A percentile compares a stretch with the other conserved stretches of the same genome.
phyloP scores from a whole-genome alignment of 2,797 vertebrate species.

The Sebastes trivittatus region DNA sequence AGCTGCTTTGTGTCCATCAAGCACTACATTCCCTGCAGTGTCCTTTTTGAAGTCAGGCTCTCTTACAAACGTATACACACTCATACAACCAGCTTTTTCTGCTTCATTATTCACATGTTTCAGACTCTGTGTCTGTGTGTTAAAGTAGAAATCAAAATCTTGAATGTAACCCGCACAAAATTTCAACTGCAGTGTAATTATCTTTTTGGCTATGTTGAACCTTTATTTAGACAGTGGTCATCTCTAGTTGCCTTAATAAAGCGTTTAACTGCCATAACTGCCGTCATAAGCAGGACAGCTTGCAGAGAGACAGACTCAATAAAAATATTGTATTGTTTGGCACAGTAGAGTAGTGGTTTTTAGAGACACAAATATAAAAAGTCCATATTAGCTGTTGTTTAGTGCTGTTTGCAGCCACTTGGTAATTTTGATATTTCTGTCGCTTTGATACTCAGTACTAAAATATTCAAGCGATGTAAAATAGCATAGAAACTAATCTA shows the following conservation, averaged over 20 bases:
- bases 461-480: background rate
- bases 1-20: slow-evolving; percentile 64
- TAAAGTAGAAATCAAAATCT: background rate
- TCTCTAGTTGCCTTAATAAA: background rate
- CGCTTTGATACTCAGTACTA: background rate
- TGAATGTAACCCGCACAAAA: background rate
- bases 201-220: background rate
- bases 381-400: background rate
- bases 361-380: background rate
- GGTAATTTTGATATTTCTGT: background rate
- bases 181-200: background rate
- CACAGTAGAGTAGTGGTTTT: background rate
- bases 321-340: background rate
- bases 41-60: slow-evolving; percentile 40
- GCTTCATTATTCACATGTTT: too few relatives aligned
- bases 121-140: too few relatives aligned
- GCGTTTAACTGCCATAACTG: background rate
- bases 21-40: slow-evolving; percentile 33
- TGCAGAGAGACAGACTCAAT: background rate
- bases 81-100: slow-evolving; percentile 4
- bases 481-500: background rate
- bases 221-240: background rate
- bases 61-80: background rate
- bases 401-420: background rate
- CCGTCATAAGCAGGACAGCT: background rate